phyloP scores from a whole-genome alignment of 2,797 vertebrate species.

The Liparis tanakae region DNA sequence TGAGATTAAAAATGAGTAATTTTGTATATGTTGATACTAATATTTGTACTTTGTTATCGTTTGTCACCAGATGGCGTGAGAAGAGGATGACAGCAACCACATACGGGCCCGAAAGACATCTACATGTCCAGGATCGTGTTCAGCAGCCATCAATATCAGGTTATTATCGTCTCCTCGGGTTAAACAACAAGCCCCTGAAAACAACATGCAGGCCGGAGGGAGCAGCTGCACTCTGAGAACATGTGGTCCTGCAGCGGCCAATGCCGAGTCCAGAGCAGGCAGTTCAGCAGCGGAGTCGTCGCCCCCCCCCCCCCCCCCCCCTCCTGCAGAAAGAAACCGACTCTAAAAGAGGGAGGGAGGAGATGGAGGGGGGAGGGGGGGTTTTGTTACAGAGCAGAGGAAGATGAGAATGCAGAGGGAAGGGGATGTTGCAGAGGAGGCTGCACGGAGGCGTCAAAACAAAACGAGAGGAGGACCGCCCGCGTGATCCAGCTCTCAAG shows the following conservation, averaged over 20 bases:
- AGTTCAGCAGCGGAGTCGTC: slow-evolving; percentile 37
- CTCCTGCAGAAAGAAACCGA: slow-evolving; percentile 69
- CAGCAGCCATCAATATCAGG: not conserved
- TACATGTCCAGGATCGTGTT: not conserved
- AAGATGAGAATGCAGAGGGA: slow-evolving; percentile 62
- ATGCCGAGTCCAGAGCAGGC: slow-evolving; percentile 71
- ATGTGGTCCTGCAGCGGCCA: slow-evolving; percentile 81
- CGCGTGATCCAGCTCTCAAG: slow-evolving; percentile 55
- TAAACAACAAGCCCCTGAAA: slow-evolving; percentile 12
- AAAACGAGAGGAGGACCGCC: slow-evolving; percentile 44
- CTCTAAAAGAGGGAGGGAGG: slow-evolving; percentile 21
- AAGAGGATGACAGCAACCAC: slow-evolving; percentile 13
- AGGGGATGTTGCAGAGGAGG: slow-evolving; percentile 60
- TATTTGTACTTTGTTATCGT: not conserved
- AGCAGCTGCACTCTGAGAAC: slow-evolving; percentile 58
- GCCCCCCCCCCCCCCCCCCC: slow-evolving; percentile 43
- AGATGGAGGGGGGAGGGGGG: slow-evolving; percentile 26
- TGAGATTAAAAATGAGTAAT: not conserved
- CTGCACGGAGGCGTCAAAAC: slow-evolving; percentile 55
- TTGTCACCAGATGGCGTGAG: slow-evolving; percentile 1
- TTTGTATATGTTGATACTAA: not conserved
- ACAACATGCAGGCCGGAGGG: slow-evolving; percentile 40
- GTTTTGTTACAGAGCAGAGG: slow-evolving; percentile 54
- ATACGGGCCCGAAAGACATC: slow-evolving; percentile 1
- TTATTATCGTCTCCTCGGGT: slow-evolving; percentile 29